Evolutionary conservation across 2,888 invertebrate species (phyloP), one percentile per base, ranked within the genome.

Genomic region (Heliothis peltigera): DNA sequence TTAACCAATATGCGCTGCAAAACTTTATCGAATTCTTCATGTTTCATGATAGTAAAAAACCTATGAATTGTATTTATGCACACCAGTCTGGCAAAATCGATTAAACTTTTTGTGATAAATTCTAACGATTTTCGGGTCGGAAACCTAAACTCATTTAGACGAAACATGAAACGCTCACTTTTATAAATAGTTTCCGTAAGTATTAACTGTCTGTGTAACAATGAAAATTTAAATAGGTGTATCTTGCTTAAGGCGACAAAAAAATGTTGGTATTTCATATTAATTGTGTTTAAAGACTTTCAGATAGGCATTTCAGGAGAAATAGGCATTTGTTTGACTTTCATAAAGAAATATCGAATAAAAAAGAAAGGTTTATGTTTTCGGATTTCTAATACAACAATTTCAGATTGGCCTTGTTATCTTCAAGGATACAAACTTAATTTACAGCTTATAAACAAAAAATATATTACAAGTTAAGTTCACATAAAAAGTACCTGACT

Each of bases 71-170:
- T 44, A 42, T 60, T 55, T 75, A 70, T 73, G 52, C 60, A 70
- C 63, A 65, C 80, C 85, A 87, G 87, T 85, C 85, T 64, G 69
- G 72, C 82, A 86, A 89, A 89, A 89, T 77, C 81, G 78, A 82
- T 83, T 81, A 74, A 79, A 74, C 62, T 86, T 89, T 89, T 89
- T 87, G 81, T 73, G 62, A 58, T 61, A 75, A 74, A 84, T 83
- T 84, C 82, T 75, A 67, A 75, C 80, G 82, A 83, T 82, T 85
- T 84, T 79, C 81, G 82, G 85, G 84, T 87, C 87, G 83, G 83
- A 85, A 83, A 89, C 87, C 89, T 85, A 84, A 85, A 82, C 79
- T 83, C 73, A 83, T 82, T 85, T 61, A 56, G 68, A 62, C 75
- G 81, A 83, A 86, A 81, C 84, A 80, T 82, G 80, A 78, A 83